Percentiles rank a stretch among this genome's conserved stretches.
phyloP scores from a whole-genome alignment of 2,888 invertebrate species.

The Drosophila trichaetosa region DNA sequence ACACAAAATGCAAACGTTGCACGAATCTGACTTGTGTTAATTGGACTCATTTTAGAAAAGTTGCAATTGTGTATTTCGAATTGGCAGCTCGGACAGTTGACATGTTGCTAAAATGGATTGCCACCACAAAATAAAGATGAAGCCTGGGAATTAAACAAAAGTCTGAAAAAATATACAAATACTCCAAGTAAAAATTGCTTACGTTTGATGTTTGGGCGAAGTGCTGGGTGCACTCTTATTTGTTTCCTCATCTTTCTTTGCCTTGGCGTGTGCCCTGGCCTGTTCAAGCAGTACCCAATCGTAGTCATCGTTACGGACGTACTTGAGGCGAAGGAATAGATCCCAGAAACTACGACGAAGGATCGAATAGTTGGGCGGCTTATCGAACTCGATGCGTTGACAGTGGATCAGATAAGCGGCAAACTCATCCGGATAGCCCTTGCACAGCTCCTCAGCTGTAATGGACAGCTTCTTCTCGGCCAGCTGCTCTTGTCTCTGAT shows the following conservation, averaged over 20 bases:
- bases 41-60: conserved; percentile 76
- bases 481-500: conserved; percentile 44
- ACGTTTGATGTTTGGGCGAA: background rate
- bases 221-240: background rate
- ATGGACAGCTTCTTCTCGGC: conserved; percentile 47
- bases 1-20: conserved; percentile 71
- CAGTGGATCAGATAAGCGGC: conserved; percentile 38
- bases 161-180: background rate
- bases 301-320: conserved; percentile 21
- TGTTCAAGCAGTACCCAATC: conserved; percentile 38
- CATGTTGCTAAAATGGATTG: conserved; percentile 30
- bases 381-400: conserved; percentile 21
- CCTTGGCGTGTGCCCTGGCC: too few relatives aligned
- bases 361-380: conserved; percentile 35
- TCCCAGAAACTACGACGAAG: conserved; percentile 27
- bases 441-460: conserved; percentile 37
- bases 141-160: background rate
- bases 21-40: conserved; percentile 76
- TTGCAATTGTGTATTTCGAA: conserved; percentile 66
- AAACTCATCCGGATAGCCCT: conserved; percentile 45
- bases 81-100: conserved; percentile 68
- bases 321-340: conserved; percentile 12
- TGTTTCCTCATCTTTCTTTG: background rate
- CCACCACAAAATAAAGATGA: conserved; percentile 11
- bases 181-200: background rate